Evolutionary conservation across 2,797 vertebrate genomes (phyloP).

Genomic region (Betta splendens): DNA sequence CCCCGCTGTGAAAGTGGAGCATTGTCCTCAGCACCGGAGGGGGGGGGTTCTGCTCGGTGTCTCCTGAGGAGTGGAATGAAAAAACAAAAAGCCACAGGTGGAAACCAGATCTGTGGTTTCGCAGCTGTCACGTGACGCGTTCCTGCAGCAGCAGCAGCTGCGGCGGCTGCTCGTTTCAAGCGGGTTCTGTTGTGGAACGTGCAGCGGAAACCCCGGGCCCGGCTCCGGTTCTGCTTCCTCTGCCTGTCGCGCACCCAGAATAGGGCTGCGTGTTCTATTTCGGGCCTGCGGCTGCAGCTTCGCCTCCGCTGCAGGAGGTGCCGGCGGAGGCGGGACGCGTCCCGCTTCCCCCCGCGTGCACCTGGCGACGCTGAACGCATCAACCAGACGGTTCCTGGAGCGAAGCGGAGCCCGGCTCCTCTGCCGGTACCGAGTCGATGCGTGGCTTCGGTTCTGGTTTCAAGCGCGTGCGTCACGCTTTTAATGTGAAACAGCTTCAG

Average conservation of each 20-base stretch:
- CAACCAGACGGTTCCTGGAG: neutral
- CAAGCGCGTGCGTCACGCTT: constrained; percentile 30
- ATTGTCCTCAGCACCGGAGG: constrained; percentile 62
- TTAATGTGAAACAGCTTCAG: constrained; percentile 25
- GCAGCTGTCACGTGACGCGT: no score
- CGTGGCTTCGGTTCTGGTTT: constrained; percentile 22
- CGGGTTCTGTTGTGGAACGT: constrained; percentile 48
- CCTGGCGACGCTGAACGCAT: neutral
- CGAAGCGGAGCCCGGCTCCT: no score
- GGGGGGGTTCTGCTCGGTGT: constrained; percentile 48
- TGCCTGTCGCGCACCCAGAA: constrained; percentile 44
- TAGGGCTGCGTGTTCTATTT: constrained; percentile 69
- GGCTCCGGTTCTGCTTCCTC: constrained; percentile 30
- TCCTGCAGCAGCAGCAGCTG: constrained; percentile 41
- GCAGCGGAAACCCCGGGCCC: constrained; percentile 26
- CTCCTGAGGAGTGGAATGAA: constrained; percentile 42
- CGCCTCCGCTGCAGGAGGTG: constrained; percentile 63
- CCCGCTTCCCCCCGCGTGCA: constrained; percentile 30
- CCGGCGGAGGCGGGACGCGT: constrained; percentile 33
- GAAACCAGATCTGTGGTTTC: neutral
- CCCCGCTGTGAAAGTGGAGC: constrained; percentile 68
- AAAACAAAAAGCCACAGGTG: no score
- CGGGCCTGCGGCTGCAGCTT: constrained; percentile 45
- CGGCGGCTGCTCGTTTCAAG: constrained; percentile 12
- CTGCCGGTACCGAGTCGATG: no score